phyloP scores from a whole-genome alignment of 2,113 vertebrate genomes.

The Phalacrocorax carbo region DNA sequence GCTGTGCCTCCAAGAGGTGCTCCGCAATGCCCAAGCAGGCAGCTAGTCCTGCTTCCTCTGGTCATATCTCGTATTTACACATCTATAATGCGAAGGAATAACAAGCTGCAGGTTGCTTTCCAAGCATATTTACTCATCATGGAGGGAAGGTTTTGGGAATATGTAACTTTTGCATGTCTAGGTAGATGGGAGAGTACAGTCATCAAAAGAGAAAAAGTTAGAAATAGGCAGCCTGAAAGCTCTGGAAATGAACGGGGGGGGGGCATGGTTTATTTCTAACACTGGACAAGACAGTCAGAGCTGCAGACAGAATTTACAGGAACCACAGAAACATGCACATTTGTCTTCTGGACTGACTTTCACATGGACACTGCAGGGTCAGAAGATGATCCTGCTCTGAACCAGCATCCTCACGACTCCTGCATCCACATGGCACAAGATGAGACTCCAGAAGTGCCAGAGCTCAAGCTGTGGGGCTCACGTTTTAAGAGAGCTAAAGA shows the following conservation, averaged over 20 bases:
- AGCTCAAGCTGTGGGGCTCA: slow-evolving; percentile 1
- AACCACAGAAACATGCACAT: not conserved
- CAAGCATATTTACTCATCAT: not conserved
- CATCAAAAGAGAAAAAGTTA: not conserved
- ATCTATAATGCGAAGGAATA: not conserved
- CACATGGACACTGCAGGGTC: not conserved
- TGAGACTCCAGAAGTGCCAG: not conserved
- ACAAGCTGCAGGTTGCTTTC: not conserved
- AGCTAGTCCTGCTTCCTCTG: not conserved
- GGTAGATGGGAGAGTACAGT: not conserved
- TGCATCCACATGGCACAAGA: not conserved
- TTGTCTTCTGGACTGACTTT: slow-evolving; percentile 15
- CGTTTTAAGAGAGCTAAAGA: not conserved
- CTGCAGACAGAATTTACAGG: slow-evolving; percentile 31
- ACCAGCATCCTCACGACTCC: not conserved
- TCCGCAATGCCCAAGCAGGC: not conserved
- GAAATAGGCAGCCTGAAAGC: slow-evolving; percentile 10
- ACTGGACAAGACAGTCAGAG: not conserved
- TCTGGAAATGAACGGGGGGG: not conserved
- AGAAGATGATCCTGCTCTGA: slow-evolving; percentile 2
- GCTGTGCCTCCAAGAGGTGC: not conserved
- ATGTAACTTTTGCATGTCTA: not conserved
- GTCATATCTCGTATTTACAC: not conserved
- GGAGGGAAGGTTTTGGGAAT: not conserved
- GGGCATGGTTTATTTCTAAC: slow-evolving; percentile 39